These are phyloP conservation scores for Holcopasites calliopsidis DNA, from an alignment of 1,140 invertebrate species.

Conservation along the genomic window DNA sequence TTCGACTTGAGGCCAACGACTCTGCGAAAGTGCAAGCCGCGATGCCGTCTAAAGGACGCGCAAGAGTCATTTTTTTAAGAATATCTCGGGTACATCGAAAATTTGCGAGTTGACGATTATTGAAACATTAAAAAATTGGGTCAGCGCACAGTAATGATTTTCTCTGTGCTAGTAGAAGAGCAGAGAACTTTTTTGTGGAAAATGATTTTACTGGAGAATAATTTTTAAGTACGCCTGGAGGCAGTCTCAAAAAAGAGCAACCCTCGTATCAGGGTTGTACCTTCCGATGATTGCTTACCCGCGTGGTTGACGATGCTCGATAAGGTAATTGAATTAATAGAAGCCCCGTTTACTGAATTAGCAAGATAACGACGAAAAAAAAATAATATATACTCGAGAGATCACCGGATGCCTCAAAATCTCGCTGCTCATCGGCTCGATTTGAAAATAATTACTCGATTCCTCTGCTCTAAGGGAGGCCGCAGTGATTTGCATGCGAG, in stretches of 20 bases:
- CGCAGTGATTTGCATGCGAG: constrained; percentile 2
- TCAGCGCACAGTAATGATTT: too few species aligned
- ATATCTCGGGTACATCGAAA: too few species aligned
- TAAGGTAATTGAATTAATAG: constrained; percentile 30
- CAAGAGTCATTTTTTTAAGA: too few species aligned
- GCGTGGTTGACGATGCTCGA: constrained; percentile 27
- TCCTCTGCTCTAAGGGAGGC: not conserved
- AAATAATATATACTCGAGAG: not conserved
- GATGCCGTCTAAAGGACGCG: too few species aligned
- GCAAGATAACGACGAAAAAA: not conserved
- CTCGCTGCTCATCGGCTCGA: not conserved
- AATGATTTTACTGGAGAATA: constrained; percentile 10
- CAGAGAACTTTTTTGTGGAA: too few species aligned
- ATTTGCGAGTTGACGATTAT: too few species aligned
- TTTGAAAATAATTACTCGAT: constrained; percentile 3
- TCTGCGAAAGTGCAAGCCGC: constrained; percentile 30
- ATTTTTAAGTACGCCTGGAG: too few species aligned
- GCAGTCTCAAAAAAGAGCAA: constrained; percentile 29
- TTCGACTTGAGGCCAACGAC: constrained; percentile 59
- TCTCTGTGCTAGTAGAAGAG: too few species aligned
- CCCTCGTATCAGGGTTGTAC: constrained; percentile 20
- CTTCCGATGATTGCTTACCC: constrained; percentile 29
- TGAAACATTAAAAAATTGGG: too few species aligned
- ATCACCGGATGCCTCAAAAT: not conserved
- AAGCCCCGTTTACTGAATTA: constrained; percentile 15